Evolutionary conservation across 2,797 vertebrate genomes (phyloP).

Genomic region (Anas acuta): DNA sequence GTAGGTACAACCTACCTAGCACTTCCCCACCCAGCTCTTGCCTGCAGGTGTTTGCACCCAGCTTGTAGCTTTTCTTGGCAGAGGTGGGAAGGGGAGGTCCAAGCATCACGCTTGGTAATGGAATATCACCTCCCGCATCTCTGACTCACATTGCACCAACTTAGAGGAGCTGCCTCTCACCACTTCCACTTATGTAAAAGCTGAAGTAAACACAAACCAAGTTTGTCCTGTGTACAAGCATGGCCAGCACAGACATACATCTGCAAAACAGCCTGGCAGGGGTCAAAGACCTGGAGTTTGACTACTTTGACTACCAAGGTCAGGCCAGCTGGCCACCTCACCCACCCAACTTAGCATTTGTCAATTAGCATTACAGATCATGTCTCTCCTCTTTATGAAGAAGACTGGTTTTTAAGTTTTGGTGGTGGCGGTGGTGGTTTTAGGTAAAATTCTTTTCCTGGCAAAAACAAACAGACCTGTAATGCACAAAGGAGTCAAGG

Average conservation of each 20-base stretch:
- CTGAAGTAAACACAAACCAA: not conserved
- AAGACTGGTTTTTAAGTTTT: not conserved
- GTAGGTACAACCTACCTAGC: not conserved
- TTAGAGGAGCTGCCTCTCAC: not conserved
- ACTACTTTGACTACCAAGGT: not conserved
- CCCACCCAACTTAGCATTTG: not conserved
- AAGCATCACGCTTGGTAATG: not conserved
- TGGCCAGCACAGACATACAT: not conserved
- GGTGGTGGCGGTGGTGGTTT: not conserved
- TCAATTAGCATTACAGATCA: not conserved
- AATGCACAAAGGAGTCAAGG: not conserved
- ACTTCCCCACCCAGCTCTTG: not conserved
- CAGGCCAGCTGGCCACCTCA: not conserved
- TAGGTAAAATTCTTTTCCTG: not conserved
- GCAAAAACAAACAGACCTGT: conserved; percentile 7
- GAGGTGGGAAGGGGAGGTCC: not conserved
- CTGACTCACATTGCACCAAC: not conserved
- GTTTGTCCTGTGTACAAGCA: not conserved
- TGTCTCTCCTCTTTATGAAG: not conserved
- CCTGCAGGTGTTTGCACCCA: not conserved
- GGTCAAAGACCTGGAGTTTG: conserved; percentile 17
- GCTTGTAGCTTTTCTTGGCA: not conserved
- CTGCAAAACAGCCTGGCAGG: not conserved
- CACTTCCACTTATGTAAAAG: not conserved
- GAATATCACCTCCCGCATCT: not conserved